A percentile compares a stretch with the other conserved stretches of the same genome.
Evolutionary conservation across 1,140 invertebrate genomes (phyloP).

Genomic region (Metopolophium dirhodum): DNA sequence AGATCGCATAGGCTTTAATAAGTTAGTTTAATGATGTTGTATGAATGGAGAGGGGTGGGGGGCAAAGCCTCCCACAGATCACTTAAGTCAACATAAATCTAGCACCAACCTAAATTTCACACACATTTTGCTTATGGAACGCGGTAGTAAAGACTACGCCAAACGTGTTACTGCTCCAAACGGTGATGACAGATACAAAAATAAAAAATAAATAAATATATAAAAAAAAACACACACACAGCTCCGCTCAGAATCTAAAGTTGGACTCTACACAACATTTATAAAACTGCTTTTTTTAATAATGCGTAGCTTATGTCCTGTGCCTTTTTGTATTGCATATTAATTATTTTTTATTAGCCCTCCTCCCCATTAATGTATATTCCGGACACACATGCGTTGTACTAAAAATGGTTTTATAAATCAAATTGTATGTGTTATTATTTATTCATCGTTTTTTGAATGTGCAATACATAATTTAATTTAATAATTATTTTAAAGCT

Average conservation of each 20-base stretch:
- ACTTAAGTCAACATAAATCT: too few species aligned
- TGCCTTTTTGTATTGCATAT: background rate
- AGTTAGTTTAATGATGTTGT: too few species aligned
- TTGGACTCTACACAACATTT: background rate
- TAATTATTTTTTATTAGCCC: background rate
- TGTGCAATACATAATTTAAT: background rate
- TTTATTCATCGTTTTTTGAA: background rate
- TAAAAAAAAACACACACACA: too few species aligned
- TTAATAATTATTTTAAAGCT: conserved; percentile 13
- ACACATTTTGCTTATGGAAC: too few species aligned
- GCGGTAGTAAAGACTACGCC: too few species aligned
- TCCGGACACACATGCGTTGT: background rate
- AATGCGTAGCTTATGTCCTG: background rate
- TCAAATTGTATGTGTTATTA: background rate
- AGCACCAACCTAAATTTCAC: too few species aligned
- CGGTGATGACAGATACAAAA: too few species aligned
- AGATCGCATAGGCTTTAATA: too few species aligned
- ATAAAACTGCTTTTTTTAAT: background rate
- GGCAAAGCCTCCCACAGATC: too few species aligned
- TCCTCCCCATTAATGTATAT: background rate
- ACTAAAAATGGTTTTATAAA: background rate
- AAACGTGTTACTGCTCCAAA: too few species aligned
- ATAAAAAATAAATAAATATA: too few species aligned
- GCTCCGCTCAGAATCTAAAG: background rate
- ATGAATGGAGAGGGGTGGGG: too few species aligned